A percentile compares a stretch with the other conserved stretches of the same genome.
Evolutionary conservation across 2,797 vertebrate species (phyloP).

Genomic region (Chlorospingus semifuscus): DNA sequence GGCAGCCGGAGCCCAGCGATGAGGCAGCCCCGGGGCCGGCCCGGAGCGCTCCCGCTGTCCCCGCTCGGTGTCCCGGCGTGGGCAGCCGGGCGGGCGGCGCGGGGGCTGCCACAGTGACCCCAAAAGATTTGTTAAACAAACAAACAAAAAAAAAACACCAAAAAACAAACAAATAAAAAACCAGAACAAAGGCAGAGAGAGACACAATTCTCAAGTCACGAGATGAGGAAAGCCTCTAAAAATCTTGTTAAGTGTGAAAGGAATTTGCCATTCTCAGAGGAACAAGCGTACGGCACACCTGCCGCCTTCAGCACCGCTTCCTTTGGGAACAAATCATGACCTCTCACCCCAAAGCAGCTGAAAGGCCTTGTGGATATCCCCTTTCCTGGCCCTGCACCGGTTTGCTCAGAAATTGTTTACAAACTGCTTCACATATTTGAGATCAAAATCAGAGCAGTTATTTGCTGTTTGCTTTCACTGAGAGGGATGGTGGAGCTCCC

Average conservation of each 20-base stretch:
- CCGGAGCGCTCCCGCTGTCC: neutral
- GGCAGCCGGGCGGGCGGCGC: neutral
- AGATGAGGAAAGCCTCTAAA: neutral
- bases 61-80: neutral
- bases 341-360: rapidly evolving
- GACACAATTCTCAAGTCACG: rapidly evolving
- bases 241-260: neutral
- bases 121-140: neutral
- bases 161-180: neutral
- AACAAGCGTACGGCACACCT: neutral
- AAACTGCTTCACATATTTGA: neutral
- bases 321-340: neutral
- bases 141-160: neutral
- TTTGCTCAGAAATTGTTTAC: neutral
- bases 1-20: conserved; percentile 4
- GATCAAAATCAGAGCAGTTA: neutral
- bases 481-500: rapidly evolving
- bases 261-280: neutral
- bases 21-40: neutral
- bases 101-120: too few species aligned
- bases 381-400: rapidly evolving
- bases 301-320: neutral
- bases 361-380: neutral
- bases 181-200: neutral
- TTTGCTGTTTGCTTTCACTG: neutral